These are phyloP conservation scores for Sitobion miscanthi DNA, from an alignment of 1,140 invertebrate species.

Conservation along the genomic window DNA sequence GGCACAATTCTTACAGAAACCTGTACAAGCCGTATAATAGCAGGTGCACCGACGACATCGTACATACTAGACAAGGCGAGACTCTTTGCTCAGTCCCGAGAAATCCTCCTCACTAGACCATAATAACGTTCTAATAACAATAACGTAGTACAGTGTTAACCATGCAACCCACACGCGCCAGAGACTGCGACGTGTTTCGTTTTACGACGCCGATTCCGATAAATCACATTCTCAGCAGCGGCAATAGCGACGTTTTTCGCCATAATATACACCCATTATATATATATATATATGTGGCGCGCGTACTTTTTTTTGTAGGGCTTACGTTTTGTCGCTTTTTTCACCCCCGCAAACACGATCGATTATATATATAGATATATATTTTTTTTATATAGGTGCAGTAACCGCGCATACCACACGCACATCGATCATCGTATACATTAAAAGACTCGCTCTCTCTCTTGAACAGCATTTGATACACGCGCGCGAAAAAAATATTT, in stretches of 20 bases:
- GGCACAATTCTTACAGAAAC: slow-evolving; percentile 33
- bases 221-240: not conserved
- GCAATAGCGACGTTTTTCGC: not conserved
- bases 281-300: not conserved
- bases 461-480: not conserved
- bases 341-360: not conserved
- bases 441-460: not conserved
- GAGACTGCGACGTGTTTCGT: not conserved
- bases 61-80: slow-evolving; percentile 5
- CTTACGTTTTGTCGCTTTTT: not conserved
- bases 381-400: too few species aligned
- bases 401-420: not conserved
- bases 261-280: not conserved
- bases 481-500: not conserved
- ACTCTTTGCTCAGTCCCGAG: not conserved
- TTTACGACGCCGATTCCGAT: not conserved
- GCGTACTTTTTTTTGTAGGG: not conserved
- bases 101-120: not conserved
- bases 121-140: not conserved
- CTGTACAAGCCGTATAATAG: slow-evolving; percentile 22
- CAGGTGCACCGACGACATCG: slow-evolving; percentile 31
- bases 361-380: not conserved
- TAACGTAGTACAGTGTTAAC: not conserved
- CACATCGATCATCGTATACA: not conserved
- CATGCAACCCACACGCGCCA: not conserved